Base-by-base conservation (phyloP, 1,140 invertebrate genomes). In the Subanguina moxae region DNA sequence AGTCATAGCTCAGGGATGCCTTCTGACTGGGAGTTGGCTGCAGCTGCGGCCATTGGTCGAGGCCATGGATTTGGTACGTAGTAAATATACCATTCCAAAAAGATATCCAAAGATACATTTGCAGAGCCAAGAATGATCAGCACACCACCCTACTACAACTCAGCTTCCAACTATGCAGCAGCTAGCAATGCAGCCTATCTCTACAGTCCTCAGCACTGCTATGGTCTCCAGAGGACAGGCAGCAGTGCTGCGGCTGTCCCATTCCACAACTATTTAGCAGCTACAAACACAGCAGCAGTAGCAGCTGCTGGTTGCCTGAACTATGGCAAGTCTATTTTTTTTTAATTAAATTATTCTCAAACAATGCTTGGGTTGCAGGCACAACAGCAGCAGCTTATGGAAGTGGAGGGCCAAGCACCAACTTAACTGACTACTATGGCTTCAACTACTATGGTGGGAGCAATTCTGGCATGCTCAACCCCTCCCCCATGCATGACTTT, bases 311-410 rank as follows among this genome's bases (percentile, higher is more conserved):
- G 23, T 15, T 52, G n/a, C 17, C 23, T 52, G 3, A 52, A 52
- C 48, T 52, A 52, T 52, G 48, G 48, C 23, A 52, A 52, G 48
- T 52, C n/a, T 52, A 21, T 52, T 25, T 52, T 52, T 45, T 45
- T 45, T n/a, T 45, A 45, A 15, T 52, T 5, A 25, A 3, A 52
- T 52, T 3, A 52, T 15, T 15, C 3, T 52, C 8, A 21, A 21
- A 52, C 23, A 21, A 15, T 5, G 3, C 3, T 3, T 15, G 17
- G 17, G 17, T 25, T 21, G 3, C 23, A 52, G 23, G 23, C 48
- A 52, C n/a, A n/a, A n/a, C n/a, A n/a, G n/a, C n/a, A n/a, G n/a
- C n/a, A 25, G 48, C 48, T 52, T 52, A 21, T 52, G 48, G n/a
- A 52, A 15, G n/a, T 7, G 48, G n/a, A 7, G 17, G 23, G 1